These are phyloP conservation scores for Phrynocephalus vlangalii DNA, from an alignment of 2,797 vertebrate genomes.

Conservation along the genomic window DNA sequence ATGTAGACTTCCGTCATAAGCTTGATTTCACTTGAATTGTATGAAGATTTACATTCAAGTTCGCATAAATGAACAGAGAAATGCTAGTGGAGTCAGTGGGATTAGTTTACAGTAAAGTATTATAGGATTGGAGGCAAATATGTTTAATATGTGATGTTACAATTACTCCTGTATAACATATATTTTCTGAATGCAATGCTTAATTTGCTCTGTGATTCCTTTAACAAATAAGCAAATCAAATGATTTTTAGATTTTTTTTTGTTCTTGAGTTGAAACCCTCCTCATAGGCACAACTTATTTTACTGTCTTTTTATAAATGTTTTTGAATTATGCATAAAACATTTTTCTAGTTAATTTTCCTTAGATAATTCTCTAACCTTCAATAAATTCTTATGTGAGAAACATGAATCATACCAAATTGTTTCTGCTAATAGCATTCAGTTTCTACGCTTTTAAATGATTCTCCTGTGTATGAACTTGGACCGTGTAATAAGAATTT, in stretches of 20 bases:
- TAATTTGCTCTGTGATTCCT: background rate
- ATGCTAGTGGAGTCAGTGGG: background rate
- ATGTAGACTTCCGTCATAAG: too few relatives aligned
- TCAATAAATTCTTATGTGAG: background rate
- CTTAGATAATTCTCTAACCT: background rate
- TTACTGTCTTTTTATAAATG: background rate
- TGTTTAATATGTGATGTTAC: background rate
- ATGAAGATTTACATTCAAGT: background rate
- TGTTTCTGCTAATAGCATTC: background rate
- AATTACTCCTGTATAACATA: background rate
- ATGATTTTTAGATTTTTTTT: background rate
- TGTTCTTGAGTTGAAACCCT: background rate
- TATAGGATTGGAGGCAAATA: background rate
- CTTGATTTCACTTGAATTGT: background rate
- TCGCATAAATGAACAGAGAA: background rate
- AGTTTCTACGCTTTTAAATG: background rate
- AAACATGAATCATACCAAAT: background rate
- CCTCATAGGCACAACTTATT: background rate
- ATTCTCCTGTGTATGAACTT: background rate
- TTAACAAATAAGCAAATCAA: background rate
- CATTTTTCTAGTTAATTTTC: background rate
- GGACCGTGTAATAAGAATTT: background rate
- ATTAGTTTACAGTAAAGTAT: background rate
- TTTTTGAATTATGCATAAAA: constrained; percentile 4
- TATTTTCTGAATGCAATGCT: background rate